Evolutionary conservation across 64 coral and sea anemone genomes (phyloP).

Genomic region (Trachythela sp.): DNA sequence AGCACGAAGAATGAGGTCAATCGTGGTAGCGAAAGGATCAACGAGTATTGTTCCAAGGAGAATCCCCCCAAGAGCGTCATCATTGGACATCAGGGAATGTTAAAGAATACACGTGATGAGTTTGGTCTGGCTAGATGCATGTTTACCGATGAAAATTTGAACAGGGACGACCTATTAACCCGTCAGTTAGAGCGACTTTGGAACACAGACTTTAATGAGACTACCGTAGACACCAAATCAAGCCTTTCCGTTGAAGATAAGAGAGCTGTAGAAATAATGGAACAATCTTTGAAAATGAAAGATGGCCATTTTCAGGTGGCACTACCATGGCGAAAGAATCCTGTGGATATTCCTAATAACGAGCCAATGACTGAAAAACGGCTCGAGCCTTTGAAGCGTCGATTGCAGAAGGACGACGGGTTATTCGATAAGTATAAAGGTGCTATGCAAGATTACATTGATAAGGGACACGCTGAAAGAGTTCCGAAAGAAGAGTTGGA

Average conservation of each 20-base stretch:
- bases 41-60: neutral
- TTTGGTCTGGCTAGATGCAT: too few relatives aligned
- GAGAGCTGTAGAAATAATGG: neutral
- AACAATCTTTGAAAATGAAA: neutral
- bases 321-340: neutral
- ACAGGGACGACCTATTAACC: neutral
- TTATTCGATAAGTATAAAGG: conserved; percentile 15
- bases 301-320: neutral
- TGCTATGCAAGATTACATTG: conserved; percentile 27
- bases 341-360: neutral
- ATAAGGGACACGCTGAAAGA: conserved; percentile 31
- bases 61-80: neutral
- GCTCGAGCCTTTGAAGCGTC: neutral
- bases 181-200: conserved; percentile 30
- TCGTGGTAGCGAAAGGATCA: neutral
- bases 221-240: neutral
- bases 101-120: neutral
- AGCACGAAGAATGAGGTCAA: neutral
- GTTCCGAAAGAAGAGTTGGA: neutral
- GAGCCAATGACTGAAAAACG: neutral
- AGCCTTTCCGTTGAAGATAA: neutral
- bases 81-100: neutral
- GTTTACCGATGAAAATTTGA: too few relatives aligned
- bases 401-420: conserved; percentile 12
- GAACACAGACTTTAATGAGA: neutral